Percentiles rank a stretch among this genome's conserved stretches.
Evolutionary conservation across 1,140 invertebrate species (phyloP).

Genomic region (Drosophila persimilis): DNA sequence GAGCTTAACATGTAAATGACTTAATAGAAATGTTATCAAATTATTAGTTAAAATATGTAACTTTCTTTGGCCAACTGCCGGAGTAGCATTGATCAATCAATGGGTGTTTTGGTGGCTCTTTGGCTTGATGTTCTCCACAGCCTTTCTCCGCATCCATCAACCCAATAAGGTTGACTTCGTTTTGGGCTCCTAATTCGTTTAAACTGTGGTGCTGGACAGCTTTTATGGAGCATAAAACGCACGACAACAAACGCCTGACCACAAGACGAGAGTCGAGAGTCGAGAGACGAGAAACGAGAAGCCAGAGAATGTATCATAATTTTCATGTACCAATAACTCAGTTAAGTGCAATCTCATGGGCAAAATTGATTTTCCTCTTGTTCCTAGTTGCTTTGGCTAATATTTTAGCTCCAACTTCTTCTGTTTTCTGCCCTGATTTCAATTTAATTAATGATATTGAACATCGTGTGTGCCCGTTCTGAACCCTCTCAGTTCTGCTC

Average conservation of each 20-base stretch:
- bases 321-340: conserved; percentile 79
- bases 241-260: conserved; percentile 62
- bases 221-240: conserved; percentile 78
- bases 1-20: conserved; percentile 60
- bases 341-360: conserved; percentile 69
- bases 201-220: conserved; percentile 67
- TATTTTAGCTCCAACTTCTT: conserved; percentile 19
- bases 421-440: conserved; percentile 59
- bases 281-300: conserved; percentile 10
- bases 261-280: conserved; percentile 34
- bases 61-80: conserved; percentile 52
- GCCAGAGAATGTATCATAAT: conserved; percentile 69
- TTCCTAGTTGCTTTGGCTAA: conserved; percentile 29
- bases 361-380: conserved; percentile 68
- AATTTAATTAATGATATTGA: conserved; percentile 78
- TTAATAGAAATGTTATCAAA: conserved; percentile 65
- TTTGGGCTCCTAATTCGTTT: conserved; percentile 76
- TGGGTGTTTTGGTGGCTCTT: conserved; percentile 22
- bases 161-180: conserved; percentile 60
- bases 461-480: conserved; percentile 68
- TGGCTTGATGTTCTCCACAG: conserved; percentile 16
- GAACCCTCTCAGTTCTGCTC: conserved; percentile 44
- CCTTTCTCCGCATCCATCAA: conserved; percentile 46
- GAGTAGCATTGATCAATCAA: conserved; percentile 21
- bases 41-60: conserved; percentile 45